phyloP scores from a whole-genome alignment of 1,140 invertebrate genomes.

The Drosophila virilis region DNA sequence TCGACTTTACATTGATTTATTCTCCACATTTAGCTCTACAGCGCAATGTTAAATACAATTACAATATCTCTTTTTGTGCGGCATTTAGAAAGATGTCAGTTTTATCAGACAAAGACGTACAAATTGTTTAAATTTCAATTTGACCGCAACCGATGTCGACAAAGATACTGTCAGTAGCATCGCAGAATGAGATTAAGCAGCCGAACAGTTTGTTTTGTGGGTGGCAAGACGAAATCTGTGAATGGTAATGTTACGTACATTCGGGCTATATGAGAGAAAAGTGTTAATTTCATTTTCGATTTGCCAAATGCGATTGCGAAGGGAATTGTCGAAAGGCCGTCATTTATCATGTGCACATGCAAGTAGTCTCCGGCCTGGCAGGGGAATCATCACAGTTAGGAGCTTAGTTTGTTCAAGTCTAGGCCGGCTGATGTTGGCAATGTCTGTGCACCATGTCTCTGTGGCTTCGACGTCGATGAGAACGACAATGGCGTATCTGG shows the following conservation, averaged over 20 bases:
- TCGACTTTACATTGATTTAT: too few species aligned
- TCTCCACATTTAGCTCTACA: background rate
- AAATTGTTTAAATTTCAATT: slow-evolving; percentile 45
- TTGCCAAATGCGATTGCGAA: slow-evolving; percentile 68
- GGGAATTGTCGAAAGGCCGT: slow-evolving; percentile 75
- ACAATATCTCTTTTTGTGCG: background rate
- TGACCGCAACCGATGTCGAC: slow-evolving; percentile 33
- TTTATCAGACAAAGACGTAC: slow-evolving; percentile 25
- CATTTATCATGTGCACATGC: slow-evolving; percentile 75
- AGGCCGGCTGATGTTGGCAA: slow-evolving; percentile 11
- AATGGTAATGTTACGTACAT: slow-evolving; percentile 5
- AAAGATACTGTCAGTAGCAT: slow-evolving; percentile 20
- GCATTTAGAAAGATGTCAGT: slow-evolving; percentile 2
- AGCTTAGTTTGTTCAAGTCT: slow-evolving; percentile 10
- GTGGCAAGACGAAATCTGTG: slow-evolving; percentile 7
- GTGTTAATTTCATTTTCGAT: slow-evolving; percentile 75
- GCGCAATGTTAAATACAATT: slow-evolving; percentile 8
- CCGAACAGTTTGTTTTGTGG: slow-evolving; percentile 26
- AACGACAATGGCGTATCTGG: slow-evolving; percentile 65
- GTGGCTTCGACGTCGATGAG: slow-evolving; percentile 48
- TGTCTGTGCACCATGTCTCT: slow-evolving; percentile 31
- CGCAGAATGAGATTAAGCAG: slow-evolving; percentile 27
- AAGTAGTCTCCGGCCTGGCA: slow-evolving; percentile 21
- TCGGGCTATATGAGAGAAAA: slow-evolving; percentile 19
- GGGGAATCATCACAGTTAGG: slow-evolving; percentile 30